Evolutionary conservation across 2,888 invertebrate species (phyloP).

Genomic region (Sarcophaga subvicina): DNA sequence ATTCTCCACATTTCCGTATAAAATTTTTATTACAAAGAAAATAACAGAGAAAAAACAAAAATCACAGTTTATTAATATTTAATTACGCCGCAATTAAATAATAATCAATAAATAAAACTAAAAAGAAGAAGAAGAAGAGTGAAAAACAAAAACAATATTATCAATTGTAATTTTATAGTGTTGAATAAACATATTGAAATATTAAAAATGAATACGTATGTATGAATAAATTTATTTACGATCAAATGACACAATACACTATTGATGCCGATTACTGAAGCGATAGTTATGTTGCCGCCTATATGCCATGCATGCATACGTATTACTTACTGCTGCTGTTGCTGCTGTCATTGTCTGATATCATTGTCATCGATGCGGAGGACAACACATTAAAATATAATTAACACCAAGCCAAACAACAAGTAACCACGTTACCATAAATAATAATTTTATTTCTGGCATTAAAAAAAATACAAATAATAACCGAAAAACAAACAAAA

Average conservation of each 20-base stretch:
- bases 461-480: neutral
- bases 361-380: conserved; percentile 24
- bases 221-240: conserved; percentile 4
- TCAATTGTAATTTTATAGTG: conserved; percentile 40
- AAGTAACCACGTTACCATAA: conserved; percentile 5
- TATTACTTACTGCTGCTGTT: neutral
- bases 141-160: neutral
- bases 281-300: neutral
- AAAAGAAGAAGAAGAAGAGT: no score
- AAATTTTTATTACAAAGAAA: no score
- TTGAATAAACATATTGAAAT: conserved; percentile 47
- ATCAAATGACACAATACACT: neutral
- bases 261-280: neutral
- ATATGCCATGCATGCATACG: neutral
- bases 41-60: no score
- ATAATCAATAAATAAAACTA: neutral
- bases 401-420: conserved; percentile 24
- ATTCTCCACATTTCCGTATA: no score
- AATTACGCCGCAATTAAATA: neutral
- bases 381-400: conserved; percentile 40
- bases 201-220: neutral
- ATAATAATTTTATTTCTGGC: neutral
- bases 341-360: neutral
- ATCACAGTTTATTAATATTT: neutral
- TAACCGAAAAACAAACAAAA: neutral